Conservation (phyloP, 2,888 invertebrate genomes). For the Alviniconcha strummeri region DNA sequence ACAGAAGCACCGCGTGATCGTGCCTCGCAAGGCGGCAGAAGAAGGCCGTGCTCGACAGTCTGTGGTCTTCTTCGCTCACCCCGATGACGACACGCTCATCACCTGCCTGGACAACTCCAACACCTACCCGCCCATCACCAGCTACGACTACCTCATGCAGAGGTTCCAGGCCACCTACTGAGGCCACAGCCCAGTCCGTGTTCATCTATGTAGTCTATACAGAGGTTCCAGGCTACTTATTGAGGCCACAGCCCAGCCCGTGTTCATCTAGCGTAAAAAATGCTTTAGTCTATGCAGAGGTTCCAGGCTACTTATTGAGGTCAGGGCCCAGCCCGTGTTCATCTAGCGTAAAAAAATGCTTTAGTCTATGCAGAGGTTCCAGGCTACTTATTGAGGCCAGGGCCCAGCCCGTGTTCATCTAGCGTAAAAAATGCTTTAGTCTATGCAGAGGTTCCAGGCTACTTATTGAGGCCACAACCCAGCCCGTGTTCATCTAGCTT, state of each 20-base stretch:
- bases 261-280: background rate
- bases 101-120: constrained; percentile 49
- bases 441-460: constrained; percentile 9
- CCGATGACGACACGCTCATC: constrained; percentile 50
- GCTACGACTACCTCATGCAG: constrained; percentile 40
- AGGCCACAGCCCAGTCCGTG: background rate
- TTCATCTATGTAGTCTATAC: too few species aligned
- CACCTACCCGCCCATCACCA: constrained; percentile 48
- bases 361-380: constrained; percentile 7
- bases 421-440: background rate
- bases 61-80: constrained; percentile 52
- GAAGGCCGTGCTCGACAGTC: constrained; percentile 43
- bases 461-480: constrained; percentile 20
- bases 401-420: background rate
- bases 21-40: constrained; percentile 43
- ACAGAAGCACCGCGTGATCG: constrained; percentile 52
- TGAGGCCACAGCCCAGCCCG: background rate
- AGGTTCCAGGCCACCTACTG: constrained; percentile 29
- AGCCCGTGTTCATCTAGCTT: background rate
- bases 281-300: background rate
- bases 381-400: background rate
- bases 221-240: constrained; percentile 2
- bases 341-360: too few species aligned
- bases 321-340: background rate
- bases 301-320: constrained; percentile 27